A percentile compares a stretch with the other conserved stretches of the same genome.
Evolutionary conservation across 2,888 invertebrate species (phyloP).

Genomic region (Pandemis corylana): DNA sequence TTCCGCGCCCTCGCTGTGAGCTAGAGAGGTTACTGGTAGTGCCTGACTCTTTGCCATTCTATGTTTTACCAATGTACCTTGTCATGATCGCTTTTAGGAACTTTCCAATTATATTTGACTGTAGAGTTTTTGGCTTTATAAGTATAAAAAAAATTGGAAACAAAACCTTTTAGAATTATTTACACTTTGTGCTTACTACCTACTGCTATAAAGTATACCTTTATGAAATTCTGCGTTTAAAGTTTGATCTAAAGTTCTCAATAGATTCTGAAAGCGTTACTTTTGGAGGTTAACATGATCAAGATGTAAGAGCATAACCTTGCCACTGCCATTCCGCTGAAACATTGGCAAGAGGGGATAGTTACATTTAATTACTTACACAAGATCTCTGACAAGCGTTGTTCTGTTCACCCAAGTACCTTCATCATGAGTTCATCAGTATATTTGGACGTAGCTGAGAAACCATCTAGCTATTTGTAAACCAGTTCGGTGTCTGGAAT

Average conservation of each 20-base stretch:
- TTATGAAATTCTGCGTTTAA: too few relatives aligned
- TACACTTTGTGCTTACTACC: too few relatives aligned
- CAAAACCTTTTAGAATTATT: neutral
- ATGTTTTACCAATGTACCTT: conserved; percentile 1
- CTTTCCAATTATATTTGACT: neutral
- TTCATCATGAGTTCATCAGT: conserved; percentile 91
- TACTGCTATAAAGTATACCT: too few relatives aligned
- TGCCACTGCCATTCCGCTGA: too few relatives aligned
- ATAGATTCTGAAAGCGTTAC: too few relatives aligned
- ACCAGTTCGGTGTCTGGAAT: conserved; percentile 92
- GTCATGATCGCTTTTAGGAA: conserved; percentile 12
- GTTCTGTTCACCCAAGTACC: conserved; percentile 90
- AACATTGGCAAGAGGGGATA: too few relatives aligned
- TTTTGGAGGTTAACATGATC: too few relatives aligned
- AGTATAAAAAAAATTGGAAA: neutral
- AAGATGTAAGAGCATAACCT: too few relatives aligned
- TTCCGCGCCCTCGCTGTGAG: conserved; percentile 19
- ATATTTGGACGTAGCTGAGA: conserved; percentile 88
- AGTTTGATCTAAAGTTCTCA: too few relatives aligned
- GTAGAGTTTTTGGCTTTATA: too few relatives aligned
- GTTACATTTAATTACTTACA: conserved; percentile 84
- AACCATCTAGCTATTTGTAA: conserved; percentile 91
- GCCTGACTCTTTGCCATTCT: conserved; percentile 16
- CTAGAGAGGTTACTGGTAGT: conserved; percentile 26
- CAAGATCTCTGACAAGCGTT: conserved; percentile 88